phyloP scores from a whole-genome alignment of 1,140 invertebrate genomes.

The roundworm (Caenorhabditis elegans) region DNA sequence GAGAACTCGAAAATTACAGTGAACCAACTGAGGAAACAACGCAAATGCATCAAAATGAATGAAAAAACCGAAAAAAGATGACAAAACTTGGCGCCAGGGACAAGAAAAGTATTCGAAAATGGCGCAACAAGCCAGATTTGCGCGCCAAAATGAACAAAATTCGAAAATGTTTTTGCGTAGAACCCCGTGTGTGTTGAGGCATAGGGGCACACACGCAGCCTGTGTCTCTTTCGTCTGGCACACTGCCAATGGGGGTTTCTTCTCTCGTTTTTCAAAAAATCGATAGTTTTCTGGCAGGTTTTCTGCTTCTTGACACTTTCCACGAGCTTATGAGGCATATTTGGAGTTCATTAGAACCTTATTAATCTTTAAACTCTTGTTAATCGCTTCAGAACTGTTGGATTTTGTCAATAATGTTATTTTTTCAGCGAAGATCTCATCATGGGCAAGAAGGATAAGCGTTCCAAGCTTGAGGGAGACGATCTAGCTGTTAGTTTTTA shows the following conservation, averaged over 20 bases:
- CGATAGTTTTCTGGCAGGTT: neutral
- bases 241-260: neutral
- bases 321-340: too few species aligned
- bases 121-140: neutral
- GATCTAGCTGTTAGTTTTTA: slow-evolving; percentile 38
- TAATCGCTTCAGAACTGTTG: too few species aligned
- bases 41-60: neutral
- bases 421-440: neutral
- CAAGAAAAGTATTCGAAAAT: neutral
- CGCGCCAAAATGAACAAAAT: neutral
- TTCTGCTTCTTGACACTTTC: neutral
- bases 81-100: neutral
- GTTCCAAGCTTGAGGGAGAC: slow-evolving; percentile 32
- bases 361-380: too few species aligned
- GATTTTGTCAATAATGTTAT: neutral
- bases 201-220: neutral
- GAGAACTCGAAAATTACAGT: too few species aligned
- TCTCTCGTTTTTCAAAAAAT: neutral
- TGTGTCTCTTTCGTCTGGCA: neutral
- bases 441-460: slow-evolving; percentile 53
- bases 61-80: neutral
- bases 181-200: neutral
- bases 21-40: too few species aligned
- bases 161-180: slow-evolving; percentile 19
- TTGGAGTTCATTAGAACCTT: too few species aligned